Evolutionary conservation across 2,797 vertebrate genomes (phyloP), one percentile per base, ranked within the genome.

Genomic region (Hypotaenidia okinawae): DNA sequence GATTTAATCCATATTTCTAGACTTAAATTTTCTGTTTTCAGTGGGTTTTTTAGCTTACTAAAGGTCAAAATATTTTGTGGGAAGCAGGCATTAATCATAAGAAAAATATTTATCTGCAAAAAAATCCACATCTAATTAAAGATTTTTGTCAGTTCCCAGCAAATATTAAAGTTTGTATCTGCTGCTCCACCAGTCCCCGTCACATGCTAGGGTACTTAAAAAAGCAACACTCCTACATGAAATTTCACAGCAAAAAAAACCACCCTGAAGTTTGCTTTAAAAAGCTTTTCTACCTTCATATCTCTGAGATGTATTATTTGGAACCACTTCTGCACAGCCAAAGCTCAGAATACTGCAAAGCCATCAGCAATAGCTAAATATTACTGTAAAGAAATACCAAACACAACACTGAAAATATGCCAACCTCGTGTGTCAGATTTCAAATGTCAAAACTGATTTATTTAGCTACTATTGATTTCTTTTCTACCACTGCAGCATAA

Each of bases 151-250:
- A 92, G 62, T 37, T 90, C 62, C 45, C 51, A 85, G 58, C 95
- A 93, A 81, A 92, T 27, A 19, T 9, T 75, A 9, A 58, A 72
- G 14, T 91, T 92, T 82, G 12, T 78, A 52, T 78, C 83, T 78
- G 51, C 62, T 95, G 58, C n/a, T 92, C 62, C 32, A 72, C 64
- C 61, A 83, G 84, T 77, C 69, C 41, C 41, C 25, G 83, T 95
- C 91, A 95, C 89, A 95, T 89, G 82, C 12, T 72, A 68, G 28
- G 35, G 84, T 85, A 69, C 72, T 94, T 91, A 52, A 96, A 95
- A 95, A 94, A 87, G 76, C 74, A 94, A 95, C 62, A 90, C 90
- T 91, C 90, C 91, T 86, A 95, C 90, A 90, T 55, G 47, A 91
- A 90, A 88, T 91, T 81, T 94, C 69, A 88, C 58, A 88, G 58